Percentiles rank a stretch among this genome's conserved stretches.
phyloP scores from a whole-genome alignment of 2,113 vertebrate species.

The Lota lota region DNA sequence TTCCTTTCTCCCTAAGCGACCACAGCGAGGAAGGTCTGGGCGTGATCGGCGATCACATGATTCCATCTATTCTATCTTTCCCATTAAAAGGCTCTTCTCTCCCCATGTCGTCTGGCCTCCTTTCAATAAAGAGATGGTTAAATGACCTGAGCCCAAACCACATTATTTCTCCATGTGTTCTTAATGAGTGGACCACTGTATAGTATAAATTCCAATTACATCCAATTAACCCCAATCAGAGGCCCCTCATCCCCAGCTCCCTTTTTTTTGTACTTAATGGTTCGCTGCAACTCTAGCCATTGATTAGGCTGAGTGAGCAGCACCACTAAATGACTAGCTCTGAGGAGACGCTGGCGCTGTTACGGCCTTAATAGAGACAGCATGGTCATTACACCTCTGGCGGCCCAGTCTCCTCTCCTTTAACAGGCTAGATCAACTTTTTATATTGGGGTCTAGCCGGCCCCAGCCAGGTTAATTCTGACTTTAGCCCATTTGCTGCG shows the following conservation, averaged over 20 bases:
- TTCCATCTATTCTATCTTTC: slow-evolving; percentile 11
- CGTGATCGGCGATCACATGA: neutral
- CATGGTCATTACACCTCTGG: slow-evolving; percentile 68
- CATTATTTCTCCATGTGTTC: slow-evolving; percentile 77
- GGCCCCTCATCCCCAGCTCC: slow-evolving; percentile 82
- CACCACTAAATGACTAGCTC: slow-evolving; percentile 87
- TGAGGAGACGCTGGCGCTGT: slow-evolving; percentile 79
- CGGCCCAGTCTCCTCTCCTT: slow-evolving; percentile 56
- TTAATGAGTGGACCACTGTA: slow-evolving; percentile 85
- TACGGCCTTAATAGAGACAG: slow-evolving; percentile 74
- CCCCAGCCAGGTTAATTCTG: slow-evolving; percentile 67
- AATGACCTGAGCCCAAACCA: slow-evolving; percentile 76
- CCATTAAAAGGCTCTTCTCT: neutral
- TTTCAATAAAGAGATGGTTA: slow-evolving; percentile 67
- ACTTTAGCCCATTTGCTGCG: slow-evolving; percentile 68
- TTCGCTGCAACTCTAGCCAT: slow-evolving; percentile 85
- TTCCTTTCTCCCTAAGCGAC: neutral
- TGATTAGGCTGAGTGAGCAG: slow-evolving; percentile 90
- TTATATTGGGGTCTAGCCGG: slow-evolving; percentile 68
- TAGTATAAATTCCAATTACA: slow-evolving; percentile 97
- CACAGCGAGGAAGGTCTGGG: neutral
- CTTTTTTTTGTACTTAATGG: slow-evolving; percentile 88
- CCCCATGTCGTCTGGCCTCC: neutral
- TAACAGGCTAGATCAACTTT: slow-evolving; percentile 70
- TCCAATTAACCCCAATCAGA: slow-evolving; percentile 98